Conservation (phyloP, 1,140 invertebrate species). For the Tyrophagus putrescentiae region DNA sequence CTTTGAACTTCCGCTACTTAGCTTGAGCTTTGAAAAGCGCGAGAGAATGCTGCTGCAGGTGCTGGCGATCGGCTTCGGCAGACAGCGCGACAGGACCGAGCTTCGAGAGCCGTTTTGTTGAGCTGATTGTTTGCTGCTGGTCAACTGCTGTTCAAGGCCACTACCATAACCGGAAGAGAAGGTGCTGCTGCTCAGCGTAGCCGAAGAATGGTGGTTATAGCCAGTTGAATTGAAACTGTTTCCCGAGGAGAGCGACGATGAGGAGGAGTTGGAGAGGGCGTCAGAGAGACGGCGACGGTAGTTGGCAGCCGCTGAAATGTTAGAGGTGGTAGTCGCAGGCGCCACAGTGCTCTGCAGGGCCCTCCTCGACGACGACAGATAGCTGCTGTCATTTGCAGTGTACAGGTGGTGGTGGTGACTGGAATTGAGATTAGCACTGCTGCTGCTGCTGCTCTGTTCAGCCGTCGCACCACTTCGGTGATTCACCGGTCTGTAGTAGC, state of each 20-base stretch:
- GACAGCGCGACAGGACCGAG: neutral
- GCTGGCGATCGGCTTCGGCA: neutral
- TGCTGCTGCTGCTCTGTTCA: too few relatives aligned
- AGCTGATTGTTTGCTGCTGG: neutral
- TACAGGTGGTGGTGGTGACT: neutral
- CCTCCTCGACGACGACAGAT: neutral
- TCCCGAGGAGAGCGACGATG: neutral
- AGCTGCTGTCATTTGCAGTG: neutral
- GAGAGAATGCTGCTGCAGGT: neutral
- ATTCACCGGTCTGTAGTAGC: conserved; percentile 1
- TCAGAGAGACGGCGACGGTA: neutral
- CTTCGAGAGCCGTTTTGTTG: neutral
- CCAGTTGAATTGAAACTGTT: too few relatives aligned
- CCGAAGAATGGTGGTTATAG: too few relatives aligned
- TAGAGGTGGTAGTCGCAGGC: too few relatives aligned
- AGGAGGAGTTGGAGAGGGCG: neutral
- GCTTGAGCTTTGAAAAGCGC: neutral
- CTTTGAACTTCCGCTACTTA: neutral
- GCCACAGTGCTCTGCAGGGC: neutral
- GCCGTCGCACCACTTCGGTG: too few relatives aligned
- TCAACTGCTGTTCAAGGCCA: neutral
- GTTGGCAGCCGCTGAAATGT: too few relatives aligned
- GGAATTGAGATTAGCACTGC: too few relatives aligned
- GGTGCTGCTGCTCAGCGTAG: too few relatives aligned
- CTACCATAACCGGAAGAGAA: neutral